Conservation (phyloP, 23 tunicate genomes). For the Halocynthia aurantium region DNA sequence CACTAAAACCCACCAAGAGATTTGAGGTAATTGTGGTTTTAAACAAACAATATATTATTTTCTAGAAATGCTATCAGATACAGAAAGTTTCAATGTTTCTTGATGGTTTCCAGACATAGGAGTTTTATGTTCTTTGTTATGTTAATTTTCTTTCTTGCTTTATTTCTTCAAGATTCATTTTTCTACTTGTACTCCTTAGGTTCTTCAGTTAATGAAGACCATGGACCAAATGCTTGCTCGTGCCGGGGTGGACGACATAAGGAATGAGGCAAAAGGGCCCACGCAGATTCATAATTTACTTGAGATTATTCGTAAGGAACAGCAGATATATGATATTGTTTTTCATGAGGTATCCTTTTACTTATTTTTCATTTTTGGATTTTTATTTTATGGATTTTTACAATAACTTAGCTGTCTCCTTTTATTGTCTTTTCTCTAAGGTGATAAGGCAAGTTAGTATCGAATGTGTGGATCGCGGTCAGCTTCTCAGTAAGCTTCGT, state of each 20-base stretch:
- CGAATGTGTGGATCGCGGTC: constrained; percentile 89
- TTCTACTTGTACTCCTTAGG: constrained; percentile 22
- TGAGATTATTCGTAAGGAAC: constrained; percentile 89
- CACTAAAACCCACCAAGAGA: constrained; percentile 76
- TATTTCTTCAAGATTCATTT: neutral
- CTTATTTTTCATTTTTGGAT: neutral
- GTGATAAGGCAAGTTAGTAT: constrained; percentile 94
- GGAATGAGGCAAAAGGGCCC: constrained; percentile 72
- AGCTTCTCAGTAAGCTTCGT: constrained; percentile 84
- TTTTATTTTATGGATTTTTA: neutral
- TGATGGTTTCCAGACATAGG: neutral
- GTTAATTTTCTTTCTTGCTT: neutral
- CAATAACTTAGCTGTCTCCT: neutral
- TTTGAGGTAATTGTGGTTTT: constrained; percentile 58
- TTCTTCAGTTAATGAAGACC: constrained; percentile 77
- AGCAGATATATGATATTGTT: constrained; percentile 82
- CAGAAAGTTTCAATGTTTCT: neutral
- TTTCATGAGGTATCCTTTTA: constrained; percentile 58
- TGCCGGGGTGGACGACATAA: constrained; percentile 60
- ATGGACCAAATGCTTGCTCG: constrained; percentile 80
- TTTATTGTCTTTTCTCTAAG: constrained; percentile 15
- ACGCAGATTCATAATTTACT: constrained; percentile 89
- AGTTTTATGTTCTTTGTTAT: neutral
- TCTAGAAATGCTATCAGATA: neutral
- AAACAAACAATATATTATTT: neutral